phyloP scores from a whole-genome alignment of 1,140 invertebrate genomes.

The Asbolus verrucosus region DNA sequence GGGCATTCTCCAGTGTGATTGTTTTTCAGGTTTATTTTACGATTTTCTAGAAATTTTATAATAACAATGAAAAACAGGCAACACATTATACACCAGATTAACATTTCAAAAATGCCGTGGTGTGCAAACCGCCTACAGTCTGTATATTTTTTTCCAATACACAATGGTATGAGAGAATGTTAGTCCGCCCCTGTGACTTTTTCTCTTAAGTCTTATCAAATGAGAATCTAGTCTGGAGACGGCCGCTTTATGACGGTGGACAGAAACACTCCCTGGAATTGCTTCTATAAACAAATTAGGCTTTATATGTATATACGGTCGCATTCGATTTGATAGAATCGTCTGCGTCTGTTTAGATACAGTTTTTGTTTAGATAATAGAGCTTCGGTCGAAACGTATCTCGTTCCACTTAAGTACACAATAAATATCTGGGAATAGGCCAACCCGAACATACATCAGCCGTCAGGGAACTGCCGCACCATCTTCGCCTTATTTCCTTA shows the following conservation, averaged over 20 bases:
- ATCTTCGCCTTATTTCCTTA: slow-evolving; percentile 60
- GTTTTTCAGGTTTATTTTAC: too few relatives aligned
- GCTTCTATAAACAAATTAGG: slow-evolving; percentile 50
- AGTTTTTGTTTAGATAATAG: slow-evolving; percentile 53
- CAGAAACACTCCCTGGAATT: slow-evolving; percentile 46
- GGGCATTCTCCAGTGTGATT: too few relatives aligned
- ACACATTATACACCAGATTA: too few relatives aligned
- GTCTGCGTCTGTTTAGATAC: slow-evolving; percentile 45
- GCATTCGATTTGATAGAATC: slow-evolving; percentile 43
- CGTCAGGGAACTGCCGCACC: slow-evolving; percentile 54
- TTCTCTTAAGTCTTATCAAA: slow-evolving; percentile 24
- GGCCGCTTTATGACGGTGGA: slow-evolving; percentile 38
- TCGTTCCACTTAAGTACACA: slow-evolving; percentile 61
- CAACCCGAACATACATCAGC: slow-evolving; percentile 59
- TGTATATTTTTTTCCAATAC: not conserved
- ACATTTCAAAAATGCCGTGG: too few relatives aligned
- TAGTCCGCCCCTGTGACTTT: not conserved
- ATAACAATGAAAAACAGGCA: too few relatives aligned
- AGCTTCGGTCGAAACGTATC: slow-evolving; percentile 53
- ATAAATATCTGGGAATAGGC: slow-evolving; percentile 60
- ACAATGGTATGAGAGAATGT: too few relatives aligned
- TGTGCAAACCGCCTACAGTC: too few relatives aligned
- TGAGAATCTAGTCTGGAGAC: slow-evolving; percentile 24
- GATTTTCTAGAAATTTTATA: too few relatives aligned
- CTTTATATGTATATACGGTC: slow-evolving; percentile 11